Evolutionary conservation across 2,888 invertebrate genomes (phyloP).

Genomic region (Trachelus troglodyta): DNA sequence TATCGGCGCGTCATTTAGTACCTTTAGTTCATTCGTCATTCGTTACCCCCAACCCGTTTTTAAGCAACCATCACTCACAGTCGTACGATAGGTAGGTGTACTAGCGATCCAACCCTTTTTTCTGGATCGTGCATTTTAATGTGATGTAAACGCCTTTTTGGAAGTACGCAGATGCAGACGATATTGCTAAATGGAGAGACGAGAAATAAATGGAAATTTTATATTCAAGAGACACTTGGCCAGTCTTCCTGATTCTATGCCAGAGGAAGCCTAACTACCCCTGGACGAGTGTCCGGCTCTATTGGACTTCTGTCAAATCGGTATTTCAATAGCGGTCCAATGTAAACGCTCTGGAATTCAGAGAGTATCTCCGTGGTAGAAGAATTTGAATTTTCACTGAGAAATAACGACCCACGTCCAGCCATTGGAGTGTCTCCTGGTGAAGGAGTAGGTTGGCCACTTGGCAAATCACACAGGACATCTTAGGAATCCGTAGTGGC

Average conservation of each 20-base stretch:
- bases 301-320: conserved; percentile 53
- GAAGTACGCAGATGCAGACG: background rate
- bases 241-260: background rate
- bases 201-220: background rate
- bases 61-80: background rate
- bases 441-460: background rate
- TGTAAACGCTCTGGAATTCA: conserved; percentile 38
- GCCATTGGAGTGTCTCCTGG: background rate
- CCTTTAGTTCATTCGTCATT: background rate
- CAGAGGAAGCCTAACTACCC: background rate
- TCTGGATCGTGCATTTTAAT: background rate
- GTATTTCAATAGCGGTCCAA: conserved; percentile 59
- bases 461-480: conserved; percentile 23
- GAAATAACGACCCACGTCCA: conserved; percentile 4
- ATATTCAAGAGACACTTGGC: background rate
- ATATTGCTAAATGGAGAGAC: background rate
- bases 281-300: background rate
- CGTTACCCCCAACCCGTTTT: background rate
- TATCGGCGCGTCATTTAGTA: background rate
- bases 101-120: background rate
- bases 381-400: conserved; percentile 56
- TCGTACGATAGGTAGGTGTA: background rate
- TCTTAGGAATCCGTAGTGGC: conserved; percentile 58
- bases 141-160: background rate
- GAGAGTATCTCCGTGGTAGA: conserved; percentile 40